Evolutionary conservation across 2,888 invertebrate genomes (phyloP), one percentile per base, ranked within the genome.

Genomic region (Xanthostigma xanthostigma): DNA sequence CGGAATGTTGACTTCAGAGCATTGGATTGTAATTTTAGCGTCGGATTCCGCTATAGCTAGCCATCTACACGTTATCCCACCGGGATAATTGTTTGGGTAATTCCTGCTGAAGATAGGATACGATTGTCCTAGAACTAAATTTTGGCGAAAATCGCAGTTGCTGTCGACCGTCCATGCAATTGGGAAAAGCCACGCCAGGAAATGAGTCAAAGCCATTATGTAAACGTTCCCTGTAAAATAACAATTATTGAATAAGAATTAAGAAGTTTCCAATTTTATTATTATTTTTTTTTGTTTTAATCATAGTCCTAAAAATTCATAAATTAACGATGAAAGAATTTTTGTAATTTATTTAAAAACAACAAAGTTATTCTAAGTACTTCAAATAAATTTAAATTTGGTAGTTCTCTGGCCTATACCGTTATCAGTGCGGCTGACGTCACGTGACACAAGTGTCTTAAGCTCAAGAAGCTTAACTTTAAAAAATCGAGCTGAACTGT

Each of bases 21-120:
- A 80, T 3, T 65, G 61, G 10, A 78, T 44, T 3, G 66, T 59
- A 50, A 74, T 72, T 45, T 61, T 66, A 43, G 72, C 70, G 0
- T 66, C 67, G 0, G 54, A 2, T 0, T 72, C 68, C 49, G 73
- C 69, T 10, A 38, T 52, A 0, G 59, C 67, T 8, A 61, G 58
- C 79, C 79, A 81, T 10, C 70, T 62, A 53, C 79, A 80, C 2
- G 59, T 56, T 1, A 57, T 56, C 0, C 63, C 62, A 0, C 60
- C 55, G 0, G 40, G 0, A 55, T 77, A 78, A 36, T 56, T 55
- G 0, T 56, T 33, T 0, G 76, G 74, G 56, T 76, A 78, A n/a
- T 62, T 61, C 0, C 65, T 63, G 51, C 68, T 78, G 54, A 62
- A 64, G 9, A 78, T 60, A 49, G 68, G 68, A 56, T 72, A 73